Base-by-base conservation (phyloP, 2,797 vertebrate species). In the Cryptoblepharus egeriae region DNA sequence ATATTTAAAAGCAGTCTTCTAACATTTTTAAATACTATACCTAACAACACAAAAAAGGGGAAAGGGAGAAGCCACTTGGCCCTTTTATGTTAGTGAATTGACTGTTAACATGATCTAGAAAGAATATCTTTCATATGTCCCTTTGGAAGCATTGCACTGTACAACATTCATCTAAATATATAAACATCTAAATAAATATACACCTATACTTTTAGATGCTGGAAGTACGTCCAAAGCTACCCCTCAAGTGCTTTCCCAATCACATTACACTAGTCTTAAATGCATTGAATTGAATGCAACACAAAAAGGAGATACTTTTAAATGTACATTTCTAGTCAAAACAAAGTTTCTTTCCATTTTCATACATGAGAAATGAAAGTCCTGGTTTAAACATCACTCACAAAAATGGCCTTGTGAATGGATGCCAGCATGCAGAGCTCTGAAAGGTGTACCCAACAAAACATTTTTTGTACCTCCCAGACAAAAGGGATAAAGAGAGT, bases 371-470 rank as follows among this genome's bases (percentile, higher is more conserved):
- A 84, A 68, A 79, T 78, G n/a, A 2, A 37, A 84, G 70, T 67
- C 63, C 63, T 61, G 77, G n/a, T 79, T 79, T 79, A 84, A 84
- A 63, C 63, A 79, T 79, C 64, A 15, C 52, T 79, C 76, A 79
- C 74, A 63, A 69, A 84, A 84, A 79, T 79, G 57, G 69, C 26
- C 82, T 61, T 52, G 68, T 63, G 63, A 82, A 85, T 82, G 69
- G 67, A 81, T 68, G 75, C 63, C 35, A 64, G 32, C 69, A 22
- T 55, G 52, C 61, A 49, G 75, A 75, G 77, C 69, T 55, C 68
- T 0, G 6, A 83, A 87, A 90, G 91, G 87, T 83, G 75, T 90
- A 58, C 12, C 84, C 85, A 82, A 92, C 90, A 93, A 87, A 90
- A 82, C 82, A 18, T 72, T 81, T 89, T 94, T 90, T 92, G 90